Evolutionary conservation across 2,113 vertebrate species (phyloP).

Genomic region (Prinia subflava): DNA sequence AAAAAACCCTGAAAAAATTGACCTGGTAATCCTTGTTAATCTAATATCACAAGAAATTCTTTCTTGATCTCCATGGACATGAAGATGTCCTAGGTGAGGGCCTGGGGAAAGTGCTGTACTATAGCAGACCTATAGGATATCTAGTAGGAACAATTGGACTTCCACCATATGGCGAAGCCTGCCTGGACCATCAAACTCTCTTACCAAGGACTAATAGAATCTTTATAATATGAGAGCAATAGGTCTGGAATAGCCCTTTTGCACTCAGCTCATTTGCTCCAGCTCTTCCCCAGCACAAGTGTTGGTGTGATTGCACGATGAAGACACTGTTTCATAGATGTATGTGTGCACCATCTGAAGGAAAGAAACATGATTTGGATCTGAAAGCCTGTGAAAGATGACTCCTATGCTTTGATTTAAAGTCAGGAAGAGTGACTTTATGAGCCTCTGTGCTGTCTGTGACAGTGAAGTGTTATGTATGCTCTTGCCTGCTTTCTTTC

Average conservation of each 20-base stretch:
- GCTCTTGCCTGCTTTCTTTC: not conserved
- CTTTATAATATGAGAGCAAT: too few species aligned
- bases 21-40: not conserved
- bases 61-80: not conserved
- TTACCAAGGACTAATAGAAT: not conserved
- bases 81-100: not conserved
- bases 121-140: not conserved
- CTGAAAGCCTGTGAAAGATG: not conserved
- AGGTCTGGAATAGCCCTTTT: not conserved
- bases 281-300: not conserved
- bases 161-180: not conserved
- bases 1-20: not conserved
- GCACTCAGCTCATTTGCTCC: not conserved
- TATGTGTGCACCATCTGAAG: fast-evolving
- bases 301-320: not conserved
- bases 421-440: not conserved
- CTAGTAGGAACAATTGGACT: not conserved
- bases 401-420: not conserved
- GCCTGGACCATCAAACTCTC: not conserved
- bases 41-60: not conserved
- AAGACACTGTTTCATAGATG: not conserved
- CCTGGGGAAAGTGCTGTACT: not conserved
- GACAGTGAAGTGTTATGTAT: too few species aligned
- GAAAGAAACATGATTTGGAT: not conserved
- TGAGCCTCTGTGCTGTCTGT: not conserved